These are phyloP conservation scores for Ctenoplectra terminalis DNA, from an alignment of 1,140 invertebrate species.

Conservation along the genomic window DNA sequence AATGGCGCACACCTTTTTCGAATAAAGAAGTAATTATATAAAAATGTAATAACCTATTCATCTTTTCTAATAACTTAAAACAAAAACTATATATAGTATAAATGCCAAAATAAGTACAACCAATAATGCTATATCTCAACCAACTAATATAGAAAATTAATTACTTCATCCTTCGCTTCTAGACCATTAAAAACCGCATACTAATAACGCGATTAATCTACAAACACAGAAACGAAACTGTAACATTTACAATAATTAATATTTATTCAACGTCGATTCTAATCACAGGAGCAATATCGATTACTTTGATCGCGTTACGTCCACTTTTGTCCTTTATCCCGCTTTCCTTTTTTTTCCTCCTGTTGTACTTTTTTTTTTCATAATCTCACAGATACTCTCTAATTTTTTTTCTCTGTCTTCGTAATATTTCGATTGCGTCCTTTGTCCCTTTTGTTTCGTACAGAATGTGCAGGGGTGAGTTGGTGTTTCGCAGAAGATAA, in stretches of 20 bases:
- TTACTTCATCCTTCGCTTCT: too few relatives aligned
- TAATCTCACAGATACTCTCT: conserved; percentile 7
- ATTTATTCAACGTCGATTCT: not conserved
- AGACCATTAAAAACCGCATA: not conserved
- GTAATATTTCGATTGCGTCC: conserved; percentile 56
- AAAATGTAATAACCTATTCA: too few relatives aligned
- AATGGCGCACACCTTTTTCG: too few relatives aligned
- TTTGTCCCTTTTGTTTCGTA: conserved; percentile 57
- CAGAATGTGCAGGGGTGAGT: conserved; percentile 1
- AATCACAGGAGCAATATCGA: not conserved
- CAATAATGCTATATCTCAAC: too few relatives aligned
- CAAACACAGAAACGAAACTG: not conserved
- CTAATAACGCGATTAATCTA: not conserved
- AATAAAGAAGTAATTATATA: too few relatives aligned
- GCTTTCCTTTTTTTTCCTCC: too few relatives aligned
- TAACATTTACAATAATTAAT: not conserved
- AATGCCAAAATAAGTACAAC: too few relatives aligned
- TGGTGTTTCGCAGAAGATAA: conserved; percentile 56
- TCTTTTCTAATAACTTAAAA: too few relatives aligned
- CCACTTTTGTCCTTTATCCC: not conserved
- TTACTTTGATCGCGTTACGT: not conserved
- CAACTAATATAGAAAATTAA: too few relatives aligned
- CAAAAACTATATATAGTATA: too few relatives aligned
- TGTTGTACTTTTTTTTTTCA: not conserved
- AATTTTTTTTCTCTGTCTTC: conserved; percentile 43